Evolutionary conservation across 2,113 vertebrate genomes (phyloP), one percentile per base, ranked within the genome.

Genomic region (Hippocampus mohnikei): DNA sequence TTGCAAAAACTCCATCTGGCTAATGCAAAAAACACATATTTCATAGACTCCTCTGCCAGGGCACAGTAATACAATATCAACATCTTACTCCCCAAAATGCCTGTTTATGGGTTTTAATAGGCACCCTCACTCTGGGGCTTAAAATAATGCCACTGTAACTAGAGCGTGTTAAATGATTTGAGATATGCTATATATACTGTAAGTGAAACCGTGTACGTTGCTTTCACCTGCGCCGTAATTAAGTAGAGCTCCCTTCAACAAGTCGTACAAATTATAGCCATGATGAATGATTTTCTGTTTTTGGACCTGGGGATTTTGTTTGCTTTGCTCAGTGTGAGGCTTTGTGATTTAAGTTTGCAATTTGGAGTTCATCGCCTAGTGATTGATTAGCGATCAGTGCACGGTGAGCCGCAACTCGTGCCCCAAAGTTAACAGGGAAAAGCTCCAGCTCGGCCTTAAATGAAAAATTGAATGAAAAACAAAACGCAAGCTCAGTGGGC

Each of bases 41-140:
- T 93, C 92, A 94, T 79, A 82, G 73, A 86, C 85, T 76, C 82
- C 90, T 92, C 90, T 94, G 94, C 94, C 94, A 95, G 94, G 82
- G 33, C 33, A 93, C 87, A 84, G 93, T 93, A 96, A 96, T 94
- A 93, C 91, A 94, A 92, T 76, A 85, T 92, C 84, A 78, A 37
- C 84, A 91, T 91, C 93, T 93, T 95, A 92, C 91, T 93, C 93
- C 94, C 93, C 89, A 93, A 92, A 92, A 93, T 94, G 89, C 93
- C 94, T 91, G 91, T 95, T 94, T 93, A 95, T 93, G 93, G 92
- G 93, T 94, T 94, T 96, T 95, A 95, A 94, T 90, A 88, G 92
- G 90, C 93, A 93, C 92, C 93, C 88, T 88, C 90, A 91, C 94
- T 89, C 89, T 87, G 91, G 92, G 92, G 92, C 93, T 94, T 92